Evolutionary conservation across 2,797 vertebrate species (phyloP), one percentile per base, ranked within the genome.

Genomic region (Brachyalestes nurse): DNA sequence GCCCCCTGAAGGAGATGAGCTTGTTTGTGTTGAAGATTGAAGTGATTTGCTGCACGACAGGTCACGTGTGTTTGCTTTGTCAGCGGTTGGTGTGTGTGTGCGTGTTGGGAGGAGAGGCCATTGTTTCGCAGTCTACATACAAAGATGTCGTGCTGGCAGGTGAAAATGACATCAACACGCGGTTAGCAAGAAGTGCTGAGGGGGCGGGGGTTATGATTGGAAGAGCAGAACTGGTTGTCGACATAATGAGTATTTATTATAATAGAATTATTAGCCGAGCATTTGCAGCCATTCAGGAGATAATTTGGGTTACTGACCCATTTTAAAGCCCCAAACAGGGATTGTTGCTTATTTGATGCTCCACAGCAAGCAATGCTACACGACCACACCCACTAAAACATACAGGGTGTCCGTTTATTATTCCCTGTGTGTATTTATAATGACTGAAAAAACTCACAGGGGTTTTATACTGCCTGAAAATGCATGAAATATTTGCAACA

Each of bases 31-130:
- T 61, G 21, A 53, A 66, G 58, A 58, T 84, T 34, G 38, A 69
- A 78, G 38, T 57, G 38, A 55, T 75, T 78, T 71, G 51, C 51
- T 72, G 40, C 75, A 25, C 60, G 7, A 60, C 17, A 6, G 13
- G 51, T 42, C 51, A 45, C 38, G 75, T 66, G 78, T 69, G 49
- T 70, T 47, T 78, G 34, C 25, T 60, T 21, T 60, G 34, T 40
- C 28, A 9, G 62, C 13, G 49, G 55, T 71, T 47, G 8, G 57
- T 25, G 17, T 78, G 25, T 66, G 70, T 51, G 13, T 51, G 47
- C 2, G 42, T 6, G 47, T 4, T 51, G 10, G 25, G 17, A 78
- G n/a, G 8, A 8, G 51, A 28, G 57, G 67, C 42, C 17, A 17
- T 60, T 61, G 57, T 47, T 38, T 38, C 34, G 21, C 17, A 45